A percentile compares a stretch with the other conserved stretches of the same genome.
Evolutionary conservation across 2,888 invertebrate genomes (phyloP).

Genomic region (Netelia virgata): DNA sequence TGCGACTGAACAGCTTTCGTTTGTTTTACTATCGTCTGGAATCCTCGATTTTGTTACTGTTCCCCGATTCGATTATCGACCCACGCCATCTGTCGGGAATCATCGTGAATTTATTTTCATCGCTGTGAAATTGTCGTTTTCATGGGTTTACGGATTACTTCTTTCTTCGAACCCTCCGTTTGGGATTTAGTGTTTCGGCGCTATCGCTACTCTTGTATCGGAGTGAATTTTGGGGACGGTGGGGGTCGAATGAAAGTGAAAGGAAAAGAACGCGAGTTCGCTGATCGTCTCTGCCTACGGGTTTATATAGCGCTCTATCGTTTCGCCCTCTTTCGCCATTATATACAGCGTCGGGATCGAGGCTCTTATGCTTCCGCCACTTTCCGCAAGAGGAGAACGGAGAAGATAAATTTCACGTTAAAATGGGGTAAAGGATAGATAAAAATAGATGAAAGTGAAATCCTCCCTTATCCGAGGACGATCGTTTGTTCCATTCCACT

Average conservation of each 20-base stretch:
- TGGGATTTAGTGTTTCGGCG: background rate
- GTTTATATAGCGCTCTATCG: constrained; percentile 47
- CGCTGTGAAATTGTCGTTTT: constrained; percentile 48
- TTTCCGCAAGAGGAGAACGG: background rate
- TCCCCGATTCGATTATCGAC: constrained; percentile 46
- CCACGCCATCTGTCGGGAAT: constrained; percentile 45
- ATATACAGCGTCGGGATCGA: constrained; percentile 13
- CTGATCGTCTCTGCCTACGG: background rate
- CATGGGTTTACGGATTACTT: constrained; percentile 4
- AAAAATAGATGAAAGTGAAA: constrained; percentile 63
- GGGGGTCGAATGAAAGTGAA: constrained; percentile 41
- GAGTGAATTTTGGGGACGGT: constrained; percentile 32
- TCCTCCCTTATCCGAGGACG: constrained; percentile 46
- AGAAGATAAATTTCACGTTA: constrained; percentile 51
- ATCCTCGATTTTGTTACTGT: constrained; percentile 41
- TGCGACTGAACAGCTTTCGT: constrained; percentile 14
- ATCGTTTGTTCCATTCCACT: constrained; percentile 50
- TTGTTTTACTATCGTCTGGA: constrained; percentile 59
- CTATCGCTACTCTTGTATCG: constrained; percentile 12
- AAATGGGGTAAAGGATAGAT: constrained; percentile 51
- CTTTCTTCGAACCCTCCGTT: background rate
- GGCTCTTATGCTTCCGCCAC: constrained; percentile 3
- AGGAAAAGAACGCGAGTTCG: constrained; percentile 18
- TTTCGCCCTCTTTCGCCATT: background rate
- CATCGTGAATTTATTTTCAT: constrained; percentile 74